Conservation (phyloP, 1,140 invertebrate genomes). For the Anoplophora glabripennis region DNA sequence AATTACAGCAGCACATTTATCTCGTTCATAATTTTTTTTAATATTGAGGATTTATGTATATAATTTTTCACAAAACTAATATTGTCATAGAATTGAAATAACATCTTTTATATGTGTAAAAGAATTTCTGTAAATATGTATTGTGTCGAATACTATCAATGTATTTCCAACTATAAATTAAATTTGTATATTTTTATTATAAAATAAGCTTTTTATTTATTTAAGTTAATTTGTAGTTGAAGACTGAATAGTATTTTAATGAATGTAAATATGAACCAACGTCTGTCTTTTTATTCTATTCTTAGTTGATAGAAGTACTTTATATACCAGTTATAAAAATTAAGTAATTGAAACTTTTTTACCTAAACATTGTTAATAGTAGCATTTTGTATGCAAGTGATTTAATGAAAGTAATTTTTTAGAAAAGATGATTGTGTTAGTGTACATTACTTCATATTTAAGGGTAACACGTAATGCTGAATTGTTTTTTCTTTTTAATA, state of each 20-base stretch:
- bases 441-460: slow-evolving; percentile 5
- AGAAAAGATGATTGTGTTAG: slow-evolving; percentile 3
- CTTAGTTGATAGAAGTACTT: slow-evolving; percentile 3
- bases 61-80: too few relatives aligned
- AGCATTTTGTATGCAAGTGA: slow-evolving; percentile 1
- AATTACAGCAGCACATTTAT: too few relatives aligned
- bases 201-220: slow-evolving; percentile 7
- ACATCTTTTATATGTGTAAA: too few relatives aligned
- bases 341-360: slow-evolving; percentile 7
- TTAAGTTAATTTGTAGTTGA: slow-evolving; percentile 23
- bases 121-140: too few relatives aligned
- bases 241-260: slow-evolving; percentile 26
- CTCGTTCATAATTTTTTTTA: too few relatives aligned
- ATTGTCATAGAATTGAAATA: too few relatives aligned
- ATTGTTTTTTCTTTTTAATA: slow-evolving; percentile 3
- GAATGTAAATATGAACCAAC: slow-evolving; percentile 5
- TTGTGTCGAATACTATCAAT: background rate
- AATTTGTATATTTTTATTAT: slow-evolving; percentile 2
- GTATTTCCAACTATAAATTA: slow-evolving; percentile 5
- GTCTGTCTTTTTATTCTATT: slow-evolving; percentile 6
- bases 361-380: slow-evolving; percentile 3
- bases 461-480: slow-evolving; percentile 14
- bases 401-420: background rate
- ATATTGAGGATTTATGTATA: too few relatives aligned
- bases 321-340: slow-evolving; percentile 4